Evolutionary conservation across 2,113 vertebrate genomes (phyloP).

Genomic region (Gobiocypris rarus): DNA sequence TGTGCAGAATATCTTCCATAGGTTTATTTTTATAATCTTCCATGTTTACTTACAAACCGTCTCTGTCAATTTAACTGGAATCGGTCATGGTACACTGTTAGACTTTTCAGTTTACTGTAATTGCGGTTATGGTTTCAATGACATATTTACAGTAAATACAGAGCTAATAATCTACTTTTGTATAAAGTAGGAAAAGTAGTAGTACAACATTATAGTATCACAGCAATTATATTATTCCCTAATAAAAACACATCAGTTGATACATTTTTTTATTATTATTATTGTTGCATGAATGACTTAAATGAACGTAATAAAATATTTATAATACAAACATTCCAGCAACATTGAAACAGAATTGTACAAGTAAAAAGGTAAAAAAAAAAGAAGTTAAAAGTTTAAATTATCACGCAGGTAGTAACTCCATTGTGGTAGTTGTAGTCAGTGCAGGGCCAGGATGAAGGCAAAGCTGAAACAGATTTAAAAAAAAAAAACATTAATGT

Average conservation of each 20-base stretch:
- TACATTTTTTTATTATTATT: not conserved
- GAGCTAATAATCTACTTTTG: not conserved
- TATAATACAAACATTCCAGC: constrained; percentile 20
- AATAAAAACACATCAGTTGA: not conserved
- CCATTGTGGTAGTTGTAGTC: not conserved
- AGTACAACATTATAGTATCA: not conserved
- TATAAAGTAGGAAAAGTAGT: not conserved
- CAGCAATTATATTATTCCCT: not conserved
- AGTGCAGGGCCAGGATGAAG: not conserved
- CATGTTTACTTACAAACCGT: not conserved
- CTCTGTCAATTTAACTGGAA: not conserved
- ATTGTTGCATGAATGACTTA: constrained; percentile 13
- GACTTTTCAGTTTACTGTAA: not conserved
- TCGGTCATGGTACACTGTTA: not conserved
- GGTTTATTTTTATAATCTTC: too few species aligned
- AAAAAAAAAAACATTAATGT: not conserved
- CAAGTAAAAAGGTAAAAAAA: constrained; percentile 9
- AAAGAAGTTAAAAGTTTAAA: not conserved
- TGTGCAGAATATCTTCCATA: too few species aligned
- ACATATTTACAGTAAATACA: not conserved
- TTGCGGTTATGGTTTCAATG: not conserved
- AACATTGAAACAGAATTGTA: not conserved
- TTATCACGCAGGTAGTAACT: not conserved
- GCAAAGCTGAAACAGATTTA: not conserved
- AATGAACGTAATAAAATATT: not conserved